Evolutionary conservation across 2,797 vertebrate genomes (phyloP), one percentile per base, ranked within the genome.

Genomic region (Brachyalestes nurse): DNA sequence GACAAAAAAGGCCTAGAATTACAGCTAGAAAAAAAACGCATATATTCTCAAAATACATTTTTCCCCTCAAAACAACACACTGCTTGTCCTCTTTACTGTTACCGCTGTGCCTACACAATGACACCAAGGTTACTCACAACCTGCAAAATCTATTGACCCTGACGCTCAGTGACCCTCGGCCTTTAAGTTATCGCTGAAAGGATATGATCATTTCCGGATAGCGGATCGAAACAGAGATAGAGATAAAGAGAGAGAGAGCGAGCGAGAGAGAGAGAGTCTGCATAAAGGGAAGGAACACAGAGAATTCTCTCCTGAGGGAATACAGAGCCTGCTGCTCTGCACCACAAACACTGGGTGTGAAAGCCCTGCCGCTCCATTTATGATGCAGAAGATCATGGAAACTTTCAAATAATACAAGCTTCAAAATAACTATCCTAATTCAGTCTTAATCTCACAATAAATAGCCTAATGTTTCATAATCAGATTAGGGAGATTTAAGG

Each of bases 401-500:
- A 25, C 51, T 38, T 58, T 9, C 10, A n/a, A 45, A 49, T 60
- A 49, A 69, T 70, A 40, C 19, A 60, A 1, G 47, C n/a, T 75
- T 69, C n/a, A 62, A 61, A 62, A 60, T 40, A 70, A 49, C 55
- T n/a, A 75, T 6, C 25, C 28, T 7, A 64, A 62, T 62, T 42
- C 14, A 21, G 10, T 21, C 38, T 61, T 40, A 25, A 72, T 65
- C 21, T 70, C 6, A 60, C 7, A 76, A 70, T 60, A 69, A 80
- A 80, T 10, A 40, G 25, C 14, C 25, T 34, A 73, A 66, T 58
- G 72, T 21, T 51, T 58, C 19, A 75, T 60, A 60, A 67, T 74
- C 38, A 49, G 38, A 80, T 80, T 69, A 69, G 25, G 58, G 7
- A 21, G 53, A 75, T 60, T 80, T 69, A 38, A 75, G 65, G 72